phyloP scores from a whole-genome alignment of 1,140 invertebrate species.

The Luehdorfia chinensis region DNA sequence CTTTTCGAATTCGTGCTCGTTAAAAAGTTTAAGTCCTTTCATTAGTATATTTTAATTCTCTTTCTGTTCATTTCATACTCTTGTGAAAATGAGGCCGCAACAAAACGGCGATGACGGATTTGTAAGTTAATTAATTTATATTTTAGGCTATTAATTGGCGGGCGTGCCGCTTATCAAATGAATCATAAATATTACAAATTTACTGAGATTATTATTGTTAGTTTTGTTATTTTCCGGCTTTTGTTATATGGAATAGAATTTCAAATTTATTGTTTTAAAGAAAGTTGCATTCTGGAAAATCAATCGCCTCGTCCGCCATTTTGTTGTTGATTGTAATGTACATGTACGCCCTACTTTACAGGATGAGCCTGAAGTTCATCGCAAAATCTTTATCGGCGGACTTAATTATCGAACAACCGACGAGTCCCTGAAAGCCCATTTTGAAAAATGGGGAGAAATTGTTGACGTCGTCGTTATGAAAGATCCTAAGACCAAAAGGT shows the following conservation, averaged over 20 bases:
- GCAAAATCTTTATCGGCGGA: conserved; percentile 98
- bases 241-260: too few species aligned
- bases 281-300: too few species aligned
- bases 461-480: conserved; percentile 99
- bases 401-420: conserved; percentile 97
- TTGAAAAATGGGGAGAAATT: conserved; percentile 97
- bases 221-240: too few species aligned
- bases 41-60: background rate
- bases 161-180: too few species aligned
- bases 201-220: too few species aligned
- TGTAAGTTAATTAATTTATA: conserved; percentile 45
- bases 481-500: conserved; percentile 94
- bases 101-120: conserved; percentile 66
- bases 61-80: conserved; percentile 4
- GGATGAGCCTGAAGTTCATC: conserved; percentile 93
- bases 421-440: conserved; percentile 94
- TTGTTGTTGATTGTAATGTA: conserved; percentile 48
- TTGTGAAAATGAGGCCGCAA: conserved; percentile 57
- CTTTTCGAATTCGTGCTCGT: conserved; percentile 16
- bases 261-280: too few species aligned
- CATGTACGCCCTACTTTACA: conserved; percentile 52
- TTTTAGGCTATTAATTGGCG: background rate
- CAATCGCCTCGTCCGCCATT: conserved; percentile 58
- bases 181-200: too few species aligned
- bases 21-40: conserved; percentile 18